Percentiles rank a stretch among this genome's conserved stretches.
Evolutionary conservation across 1,140 invertebrate genomes (phyloP).

Genomic region (Araneus ventricosus): DNA sequence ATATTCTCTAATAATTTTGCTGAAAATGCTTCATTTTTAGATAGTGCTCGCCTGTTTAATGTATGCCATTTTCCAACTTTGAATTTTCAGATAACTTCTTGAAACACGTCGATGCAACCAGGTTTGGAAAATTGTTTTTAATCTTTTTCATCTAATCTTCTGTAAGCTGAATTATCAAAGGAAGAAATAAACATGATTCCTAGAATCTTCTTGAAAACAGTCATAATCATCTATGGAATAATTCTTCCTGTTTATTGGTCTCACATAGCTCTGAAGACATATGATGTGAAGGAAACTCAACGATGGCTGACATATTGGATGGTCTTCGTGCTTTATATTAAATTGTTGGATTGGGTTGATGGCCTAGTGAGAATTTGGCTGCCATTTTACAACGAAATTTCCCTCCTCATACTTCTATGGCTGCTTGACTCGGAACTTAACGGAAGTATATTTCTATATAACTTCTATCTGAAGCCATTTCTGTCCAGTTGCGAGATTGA

Average conservation of each 20-base stretch:
- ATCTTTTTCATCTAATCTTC: no score
- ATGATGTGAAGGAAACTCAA: background rate
- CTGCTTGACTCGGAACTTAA: background rate
- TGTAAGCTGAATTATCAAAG: background rate
- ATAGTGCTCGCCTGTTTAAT: no score
- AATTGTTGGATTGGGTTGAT: background rate
- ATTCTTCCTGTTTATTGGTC: background rate
- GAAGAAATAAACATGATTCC: background rate
- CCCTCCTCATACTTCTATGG: background rate
- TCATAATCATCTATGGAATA: background rate
- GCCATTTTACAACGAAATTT: background rate
- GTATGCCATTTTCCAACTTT: no score
- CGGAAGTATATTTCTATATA: background rate
- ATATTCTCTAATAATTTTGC: no score
- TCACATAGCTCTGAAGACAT: background rate
- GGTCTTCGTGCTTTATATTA: background rate
- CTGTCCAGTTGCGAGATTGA: background rate
- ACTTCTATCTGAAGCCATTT: background rate
- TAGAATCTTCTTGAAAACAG: background rate
- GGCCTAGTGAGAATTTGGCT: background rate
- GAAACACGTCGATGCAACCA: no score
- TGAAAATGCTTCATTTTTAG: no score
- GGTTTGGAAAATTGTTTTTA: no score
- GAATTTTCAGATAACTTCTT: no score
- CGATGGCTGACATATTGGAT: background rate